A percentile compares a stretch with the other conserved stretches of the same genome.
phyloP scores from a whole-genome alignment of 2,797 vertebrate genomes.

The Chloroceryle amazona region DNA sequence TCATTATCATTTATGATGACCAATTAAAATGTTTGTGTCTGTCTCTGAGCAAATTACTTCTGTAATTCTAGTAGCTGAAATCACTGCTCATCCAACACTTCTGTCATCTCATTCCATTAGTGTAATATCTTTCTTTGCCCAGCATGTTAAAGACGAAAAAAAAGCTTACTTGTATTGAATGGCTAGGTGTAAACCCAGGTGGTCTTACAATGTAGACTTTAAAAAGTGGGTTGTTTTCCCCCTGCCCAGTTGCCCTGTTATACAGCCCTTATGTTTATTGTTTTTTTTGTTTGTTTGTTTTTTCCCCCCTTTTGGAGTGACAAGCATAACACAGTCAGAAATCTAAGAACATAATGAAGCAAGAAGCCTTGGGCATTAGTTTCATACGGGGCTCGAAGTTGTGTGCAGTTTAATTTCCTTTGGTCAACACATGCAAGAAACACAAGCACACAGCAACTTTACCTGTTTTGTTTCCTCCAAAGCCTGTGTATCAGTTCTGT shows the following conservation, averaged over 20 bases:
- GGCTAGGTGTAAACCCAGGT: not conserved
- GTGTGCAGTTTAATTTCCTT: not conserved
- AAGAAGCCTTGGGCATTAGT: not conserved
- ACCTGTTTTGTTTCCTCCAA: not conserved
- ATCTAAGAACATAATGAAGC: not conserved
- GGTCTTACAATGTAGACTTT: not conserved
- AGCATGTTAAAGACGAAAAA: not conserved
- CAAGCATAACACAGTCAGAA: not conserved
- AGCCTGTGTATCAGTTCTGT: accelerated
- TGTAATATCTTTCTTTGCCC: not conserved
- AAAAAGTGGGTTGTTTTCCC: not conserved
- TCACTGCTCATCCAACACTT: not conserved
- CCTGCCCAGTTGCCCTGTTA: accelerated
- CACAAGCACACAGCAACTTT: not conserved
- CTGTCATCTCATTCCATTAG: not conserved
- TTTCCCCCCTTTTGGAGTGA: not conserved
- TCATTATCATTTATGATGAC: conserved; percentile 70
- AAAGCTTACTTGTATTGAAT: not conserved
- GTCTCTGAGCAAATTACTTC: conserved; percentile 45
- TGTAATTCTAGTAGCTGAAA: conserved; percentile 7
- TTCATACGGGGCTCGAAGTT: not conserved
- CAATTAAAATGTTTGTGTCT: conserved; percentile 60
- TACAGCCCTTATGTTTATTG: accelerated
- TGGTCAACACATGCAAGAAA: not conserved
- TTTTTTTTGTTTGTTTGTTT: no score